These are phyloP conservation scores for Leucosticte australis DNA, from an alignment of 2,113 vertebrate species.

Conservation along the genomic window DNA sequence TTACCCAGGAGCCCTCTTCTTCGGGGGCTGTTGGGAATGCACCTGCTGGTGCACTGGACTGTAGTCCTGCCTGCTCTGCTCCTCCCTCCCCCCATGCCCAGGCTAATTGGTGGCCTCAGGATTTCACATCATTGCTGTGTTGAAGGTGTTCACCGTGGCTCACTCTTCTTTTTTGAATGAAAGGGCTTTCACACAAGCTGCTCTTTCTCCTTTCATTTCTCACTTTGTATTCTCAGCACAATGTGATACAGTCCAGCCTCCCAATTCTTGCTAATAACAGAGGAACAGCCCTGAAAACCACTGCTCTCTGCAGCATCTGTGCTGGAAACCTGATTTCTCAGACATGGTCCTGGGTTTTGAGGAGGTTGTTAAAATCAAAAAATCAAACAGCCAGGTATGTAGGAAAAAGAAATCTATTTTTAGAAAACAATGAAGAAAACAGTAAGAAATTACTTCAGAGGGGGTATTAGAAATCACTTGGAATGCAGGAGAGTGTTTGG, in stretches of 20 bases:
- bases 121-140: neutral
- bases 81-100: neutral
- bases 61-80: neutral
- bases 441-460: neutral
- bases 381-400: neutral
- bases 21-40: neutral
- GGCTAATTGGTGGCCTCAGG: neutral
- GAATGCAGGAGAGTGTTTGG: neutral
- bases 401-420: neutral
- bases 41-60: constrained; percentile 7
- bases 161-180: neutral
- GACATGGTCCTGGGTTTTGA: neutral
- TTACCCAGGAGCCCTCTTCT: neutral
- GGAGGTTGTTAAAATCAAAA: neutral
- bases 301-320: neutral
- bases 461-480: neutral
- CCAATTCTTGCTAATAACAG: neutral
- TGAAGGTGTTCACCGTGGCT: neutral
- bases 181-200: neutral
- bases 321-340: neutral
- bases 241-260: neutral
- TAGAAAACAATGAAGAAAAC: neutral
- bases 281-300: neutral
- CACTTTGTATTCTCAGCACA: neutral
- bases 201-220: constrained; percentile 36